Percentiles rank a stretch among this genome's conserved stretches.
Evolutionary conservation across 2,888 invertebrate genomes (phyloP).

Genomic region (Empis livida): DNA sequence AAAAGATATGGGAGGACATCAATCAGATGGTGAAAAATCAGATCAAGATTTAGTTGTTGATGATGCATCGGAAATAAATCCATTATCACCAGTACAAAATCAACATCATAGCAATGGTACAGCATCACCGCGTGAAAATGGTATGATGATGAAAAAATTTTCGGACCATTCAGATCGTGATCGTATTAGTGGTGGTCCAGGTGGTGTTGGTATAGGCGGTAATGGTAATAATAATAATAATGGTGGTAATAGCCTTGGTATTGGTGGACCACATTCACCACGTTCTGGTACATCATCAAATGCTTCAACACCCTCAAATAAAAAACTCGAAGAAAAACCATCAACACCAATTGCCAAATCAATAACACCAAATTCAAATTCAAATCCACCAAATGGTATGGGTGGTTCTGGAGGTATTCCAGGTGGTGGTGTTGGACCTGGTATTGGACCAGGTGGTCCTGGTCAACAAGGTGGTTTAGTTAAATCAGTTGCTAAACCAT

Average conservation of each 20-base stretch:
- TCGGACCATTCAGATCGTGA: conserved; percentile 18
- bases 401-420: conserved; percentile 24
- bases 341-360: conserved; percentile 85
- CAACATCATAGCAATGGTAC: conserved; percentile 35
- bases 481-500: conserved; percentile 17
- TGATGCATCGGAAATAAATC: conserved; percentile 70
- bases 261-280: conserved; percentile 20
- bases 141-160: conserved; percentile 40
- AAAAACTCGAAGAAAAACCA: conserved; percentile 78
- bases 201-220: conserved; percentile 15
- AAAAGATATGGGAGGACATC: conserved; percentile 60
- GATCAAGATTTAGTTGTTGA: conserved; percentile 92
- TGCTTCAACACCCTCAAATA: conserved; percentile 80
- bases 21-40: conserved; percentile 72
- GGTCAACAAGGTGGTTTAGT: conserved; percentile 10
- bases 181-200: conserved; percentile 27
- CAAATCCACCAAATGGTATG: conserved; percentile 40
- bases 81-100: conserved; percentile 51
- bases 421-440: conserved; percentile 20
- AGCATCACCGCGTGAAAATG: conserved; percentile 80
- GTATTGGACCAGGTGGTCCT: conserved; percentile 10
- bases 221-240: not conserved
- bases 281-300: conserved; percentile 79
- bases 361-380: conserved; percentile 62
- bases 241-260: not conserved